phyloP scores from a whole-genome alignment of 2,888 invertebrate genomes.

The Saturnia pavonia region DNA sequence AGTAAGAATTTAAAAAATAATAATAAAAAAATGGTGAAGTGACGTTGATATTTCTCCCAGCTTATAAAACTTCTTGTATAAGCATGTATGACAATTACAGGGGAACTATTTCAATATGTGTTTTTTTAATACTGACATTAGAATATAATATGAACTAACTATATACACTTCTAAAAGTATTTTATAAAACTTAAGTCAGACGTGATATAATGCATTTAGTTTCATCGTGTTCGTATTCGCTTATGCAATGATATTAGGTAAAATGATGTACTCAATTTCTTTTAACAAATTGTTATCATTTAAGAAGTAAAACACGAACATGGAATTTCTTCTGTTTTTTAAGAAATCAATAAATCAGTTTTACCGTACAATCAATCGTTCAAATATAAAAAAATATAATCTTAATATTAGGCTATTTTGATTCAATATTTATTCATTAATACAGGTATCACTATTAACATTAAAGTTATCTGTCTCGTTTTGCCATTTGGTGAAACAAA shows the following conservation, averaged over 20 bases:
- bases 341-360: not conserved
- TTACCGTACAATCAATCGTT: not conserved
- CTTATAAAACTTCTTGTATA: constrained; percentile 6
- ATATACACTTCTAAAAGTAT: not conserved
- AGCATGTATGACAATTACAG: not conserved
- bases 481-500: no score
- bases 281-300: not conserved
- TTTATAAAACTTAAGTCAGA: not conserved
- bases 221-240: constrained; percentile 15
- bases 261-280: not conserved
- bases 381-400: not conserved
- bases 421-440: not conserved
- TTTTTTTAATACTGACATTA: not conserved
- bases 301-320: not conserved
- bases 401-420: not conserved
- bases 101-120: not conserved
- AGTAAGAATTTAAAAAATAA: not conserved
- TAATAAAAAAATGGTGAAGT: not conserved
- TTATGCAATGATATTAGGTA: constrained; percentile 5
- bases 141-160: not conserved
- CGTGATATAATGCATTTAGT: constrained; percentile 39
- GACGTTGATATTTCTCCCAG: not conserved
- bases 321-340: not conserved
- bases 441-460: not conserved
- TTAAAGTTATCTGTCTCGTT: no score